Percentiles rank a stretch among this genome's conserved stretches.
phyloP scores from a whole-genome alignment of 64 coral and sea anemone species.

The Pachyseris speciosa region DNA sequence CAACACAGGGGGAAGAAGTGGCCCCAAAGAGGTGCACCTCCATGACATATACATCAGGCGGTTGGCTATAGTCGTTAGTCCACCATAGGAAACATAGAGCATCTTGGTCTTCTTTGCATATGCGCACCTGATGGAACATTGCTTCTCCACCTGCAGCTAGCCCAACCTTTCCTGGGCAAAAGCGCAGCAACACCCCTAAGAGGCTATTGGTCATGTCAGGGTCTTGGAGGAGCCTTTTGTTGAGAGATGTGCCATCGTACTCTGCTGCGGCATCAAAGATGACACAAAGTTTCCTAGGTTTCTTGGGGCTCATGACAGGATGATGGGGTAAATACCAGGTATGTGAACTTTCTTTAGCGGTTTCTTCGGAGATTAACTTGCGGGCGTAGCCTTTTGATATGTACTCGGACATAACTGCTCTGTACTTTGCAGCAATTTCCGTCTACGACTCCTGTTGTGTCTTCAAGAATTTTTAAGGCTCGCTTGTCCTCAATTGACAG shows the following conservation, averaged over 20 bases:
- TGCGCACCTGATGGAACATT: constrained; percentile 60
- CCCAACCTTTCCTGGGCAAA: constrained; percentile 18
- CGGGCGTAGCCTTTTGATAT: constrained; percentile 5
- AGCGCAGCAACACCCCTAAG: constrained; percentile 45
- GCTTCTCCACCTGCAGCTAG: constrained; percentile 32
- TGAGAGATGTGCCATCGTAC: constrained; percentile 34
- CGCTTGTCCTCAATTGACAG: constrained; percentile 49
- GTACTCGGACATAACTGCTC: background rate
- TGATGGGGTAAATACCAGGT: constrained; percentile 62
- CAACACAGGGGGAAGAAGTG: constrained; percentile 21
- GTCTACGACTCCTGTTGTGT: constrained; percentile 35
- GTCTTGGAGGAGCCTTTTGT: constrained; percentile 49
- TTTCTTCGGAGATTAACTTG: background rate
- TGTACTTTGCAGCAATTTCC: constrained; percentile 45
- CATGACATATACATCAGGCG: constrained; percentile 42
- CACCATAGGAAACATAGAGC: constrained; percentile 64
- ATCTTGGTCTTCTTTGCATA: constrained; percentile 14
- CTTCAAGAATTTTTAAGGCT: constrained; percentile 55
- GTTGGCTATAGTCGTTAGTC: constrained; percentile 35
- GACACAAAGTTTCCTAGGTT: constrained; percentile 57
- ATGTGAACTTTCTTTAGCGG: background rate
- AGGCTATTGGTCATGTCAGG: constrained; percentile 36
- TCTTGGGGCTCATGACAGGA: constrained; percentile 55
- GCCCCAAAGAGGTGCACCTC: constrained; percentile 33
- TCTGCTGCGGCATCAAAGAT: constrained; percentile 65